These are phyloP conservation scores for Zaprionus bogoriensis DNA, from an alignment of 2,888 invertebrate species.

Conservation along the genomic window DNA sequence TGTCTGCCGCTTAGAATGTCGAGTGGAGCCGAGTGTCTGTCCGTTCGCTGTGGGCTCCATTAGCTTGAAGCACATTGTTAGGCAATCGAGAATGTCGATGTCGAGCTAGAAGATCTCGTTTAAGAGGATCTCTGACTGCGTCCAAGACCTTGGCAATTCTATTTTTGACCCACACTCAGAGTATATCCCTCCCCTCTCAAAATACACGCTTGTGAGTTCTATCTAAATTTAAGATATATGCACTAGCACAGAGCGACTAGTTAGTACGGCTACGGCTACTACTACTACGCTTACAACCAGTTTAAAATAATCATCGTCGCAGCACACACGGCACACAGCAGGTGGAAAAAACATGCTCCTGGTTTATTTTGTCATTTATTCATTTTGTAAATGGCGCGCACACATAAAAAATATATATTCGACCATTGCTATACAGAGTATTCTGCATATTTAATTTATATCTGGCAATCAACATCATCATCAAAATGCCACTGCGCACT, in stretches of 20 bases:
- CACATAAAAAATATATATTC: constrained; percentile 54
- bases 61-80: constrained; percentile 22
- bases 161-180: constrained; percentile 18
- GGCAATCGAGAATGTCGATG: constrained; percentile 22
- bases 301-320: constrained; percentile 28
- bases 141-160: constrained; percentile 38
- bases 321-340: constrained; percentile 30
- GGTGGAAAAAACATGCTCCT: constrained; percentile 33
- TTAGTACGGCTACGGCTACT: neutral
- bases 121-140: constrained; percentile 24
- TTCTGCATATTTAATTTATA: constrained; percentile 75
- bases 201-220: no score
- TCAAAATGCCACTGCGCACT: constrained; percentile 57
- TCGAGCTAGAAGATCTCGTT: constrained; percentile 23
- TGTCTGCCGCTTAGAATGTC: constrained; percentile 32
- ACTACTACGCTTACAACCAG: constrained; percentile 25
- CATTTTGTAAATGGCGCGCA: constrained; percentile 71
- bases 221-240: constrained; percentile 28
- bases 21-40: constrained; percentile 1
- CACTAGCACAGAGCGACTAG: constrained; percentile 12
- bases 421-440: constrained; percentile 38
- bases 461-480: constrained; percentile 71
- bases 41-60: constrained; percentile 8
- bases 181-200: neutral
- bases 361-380: constrained; percentile 65